Conservation (phyloP, 2,888 invertebrate species). For the Chalcis sispes region DNA sequence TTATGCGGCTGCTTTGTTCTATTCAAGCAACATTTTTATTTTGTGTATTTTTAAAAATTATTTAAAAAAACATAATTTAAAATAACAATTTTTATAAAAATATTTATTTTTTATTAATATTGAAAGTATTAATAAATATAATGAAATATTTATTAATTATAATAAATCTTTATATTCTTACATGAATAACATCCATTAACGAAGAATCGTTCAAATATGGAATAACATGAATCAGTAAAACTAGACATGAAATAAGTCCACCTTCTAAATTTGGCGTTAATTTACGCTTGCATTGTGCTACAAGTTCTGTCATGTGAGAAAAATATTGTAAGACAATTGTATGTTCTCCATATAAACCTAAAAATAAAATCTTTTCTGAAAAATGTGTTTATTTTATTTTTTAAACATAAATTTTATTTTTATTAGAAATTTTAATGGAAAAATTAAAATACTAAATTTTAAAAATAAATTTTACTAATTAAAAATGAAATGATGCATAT, state of each 20-base stretch:
- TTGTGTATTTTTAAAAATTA: not conserved
- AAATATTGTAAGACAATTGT: conserved; percentile 92
- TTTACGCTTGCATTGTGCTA: conserved; percentile 87
- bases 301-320: conserved; percentile 91
- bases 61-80: not conserved
- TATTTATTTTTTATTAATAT: too few species aligned
- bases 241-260: conserved; percentile 89
- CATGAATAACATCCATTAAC: conserved; percentile 92
- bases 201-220: conserved; percentile 89
- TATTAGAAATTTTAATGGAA: not conserved
- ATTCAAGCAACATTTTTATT: not conserved
- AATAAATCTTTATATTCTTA: conserved; percentile 69
- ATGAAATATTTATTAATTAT: not conserved
- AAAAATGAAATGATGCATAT: too few species aligned
- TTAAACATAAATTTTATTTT: too few species aligned
- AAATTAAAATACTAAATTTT: not conserved
- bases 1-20: too few species aligned
- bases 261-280: conserved; percentile 91
- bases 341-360: conserved; percentile 91
- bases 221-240: conserved; percentile 87
- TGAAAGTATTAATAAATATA: too few species aligned
- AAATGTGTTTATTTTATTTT: too few species aligned
- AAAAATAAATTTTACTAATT: not conserved
- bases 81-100: too few species aligned
- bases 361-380: conserved; percentile 60